A percentile compares a stretch with the other conserved stretches of the same genome.
These are phyloP conservation scores for Oenanthe melanoleuca DNA, from an alignment of 2,113 vertebrate species.

Conservation along the genomic window DNA sequence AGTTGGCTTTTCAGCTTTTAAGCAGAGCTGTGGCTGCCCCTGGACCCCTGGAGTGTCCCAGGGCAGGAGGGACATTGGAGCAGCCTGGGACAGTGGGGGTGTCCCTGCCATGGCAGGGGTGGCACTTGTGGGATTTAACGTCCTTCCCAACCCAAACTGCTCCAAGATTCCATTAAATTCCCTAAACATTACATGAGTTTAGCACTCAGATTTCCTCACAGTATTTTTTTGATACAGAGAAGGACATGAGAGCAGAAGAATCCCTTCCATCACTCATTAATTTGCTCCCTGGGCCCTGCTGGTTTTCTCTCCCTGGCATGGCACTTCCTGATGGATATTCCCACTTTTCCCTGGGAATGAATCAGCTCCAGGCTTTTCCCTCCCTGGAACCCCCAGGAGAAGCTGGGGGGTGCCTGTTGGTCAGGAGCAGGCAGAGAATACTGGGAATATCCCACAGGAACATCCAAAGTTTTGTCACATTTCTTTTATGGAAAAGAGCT, in stretches of 20 bases:
- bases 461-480: neutral
- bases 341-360: neutral
- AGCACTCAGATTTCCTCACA: neutral
- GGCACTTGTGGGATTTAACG: rapidly evolving
- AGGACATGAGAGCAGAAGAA: neutral
- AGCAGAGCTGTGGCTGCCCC: neutral
- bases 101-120: neutral
- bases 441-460: neutral
- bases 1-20: neutral
- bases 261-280: neutral
- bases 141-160: neutral
- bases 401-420: neutral
- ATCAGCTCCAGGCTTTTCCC: neutral
- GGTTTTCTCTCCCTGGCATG: neutral
- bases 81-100: neutral
- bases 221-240: neutral
- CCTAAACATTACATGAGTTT: neutral
- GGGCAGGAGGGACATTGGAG: neutral
- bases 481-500: neutral
- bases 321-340: neutral
- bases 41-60: neutral
- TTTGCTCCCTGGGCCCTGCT: neutral
- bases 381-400: neutral
- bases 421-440: neutral
- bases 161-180: neutral